phyloP scores from a whole-genome alignment of 1,140 invertebrate species.

The Drosophila guanche region DNA sequence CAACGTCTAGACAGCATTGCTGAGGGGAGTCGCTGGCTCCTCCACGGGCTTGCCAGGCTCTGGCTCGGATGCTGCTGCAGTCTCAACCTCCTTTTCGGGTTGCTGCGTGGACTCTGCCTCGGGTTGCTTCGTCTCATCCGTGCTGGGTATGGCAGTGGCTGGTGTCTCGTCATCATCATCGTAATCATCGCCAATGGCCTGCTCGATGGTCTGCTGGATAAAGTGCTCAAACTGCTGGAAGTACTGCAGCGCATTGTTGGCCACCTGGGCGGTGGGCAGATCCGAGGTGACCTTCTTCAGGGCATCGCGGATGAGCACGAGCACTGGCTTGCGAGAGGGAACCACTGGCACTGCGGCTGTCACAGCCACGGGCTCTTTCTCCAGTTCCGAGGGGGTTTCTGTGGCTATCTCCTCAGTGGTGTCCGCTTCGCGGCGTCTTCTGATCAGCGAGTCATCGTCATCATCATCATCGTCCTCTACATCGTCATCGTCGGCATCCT shows the following conservation, averaged over 20 bases:
- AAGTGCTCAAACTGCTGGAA: slow-evolving; percentile 82
- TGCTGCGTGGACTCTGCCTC: slow-evolving; percentile 22
- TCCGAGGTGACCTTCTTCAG: slow-evolving; percentile 76
- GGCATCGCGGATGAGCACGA: slow-evolving; percentile 77
- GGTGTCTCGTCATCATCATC: slow-evolving; percentile 71
- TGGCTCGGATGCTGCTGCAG: not conserved
- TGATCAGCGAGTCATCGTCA: slow-evolving; percentile 40
- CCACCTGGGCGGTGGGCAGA: slow-evolving; percentile 76
- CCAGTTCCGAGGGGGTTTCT: slow-evolving; percentile 24
- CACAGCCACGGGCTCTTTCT: slow-evolving; percentile 23
- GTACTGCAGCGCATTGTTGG: slow-evolving; percentile 78
- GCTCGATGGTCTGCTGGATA: slow-evolving; percentile 77
- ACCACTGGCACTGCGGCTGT: slow-evolving; percentile 22
- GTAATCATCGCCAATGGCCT: slow-evolving; percentile 72
- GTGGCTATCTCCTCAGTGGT: slow-evolving; percentile 32
- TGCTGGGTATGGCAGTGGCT: slow-evolving; percentile 13
- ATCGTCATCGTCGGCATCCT: slow-evolving; percentile 55
- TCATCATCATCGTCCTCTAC: slow-evolving; percentile 50
- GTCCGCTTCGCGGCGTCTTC: slow-evolving; percentile 52
- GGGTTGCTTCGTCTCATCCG: slow-evolving; percentile 41
- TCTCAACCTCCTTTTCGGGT: not conserved
- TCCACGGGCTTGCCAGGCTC: slow-evolving; percentile 20
- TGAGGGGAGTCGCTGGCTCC: slow-evolving; percentile 10
- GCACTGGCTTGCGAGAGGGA: slow-evolving; percentile 64
- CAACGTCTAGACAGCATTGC: slow-evolving; percentile 50